Evolutionary conservation across 1,140 invertebrate species (phyloP).

Genomic region (Bathynomus jamesi): DNA sequence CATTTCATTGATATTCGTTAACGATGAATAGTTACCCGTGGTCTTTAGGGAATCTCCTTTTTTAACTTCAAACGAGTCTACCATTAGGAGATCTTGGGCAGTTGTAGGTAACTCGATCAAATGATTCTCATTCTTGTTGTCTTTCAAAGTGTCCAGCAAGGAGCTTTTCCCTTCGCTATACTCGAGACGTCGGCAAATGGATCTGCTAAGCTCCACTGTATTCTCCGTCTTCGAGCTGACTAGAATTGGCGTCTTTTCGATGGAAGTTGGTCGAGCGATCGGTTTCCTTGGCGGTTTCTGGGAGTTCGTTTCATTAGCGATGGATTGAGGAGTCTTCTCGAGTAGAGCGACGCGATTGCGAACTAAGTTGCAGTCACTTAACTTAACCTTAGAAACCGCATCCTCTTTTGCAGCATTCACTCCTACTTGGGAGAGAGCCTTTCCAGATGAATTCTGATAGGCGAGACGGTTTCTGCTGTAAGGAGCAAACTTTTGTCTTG

Average conservation of each 20-base stretch:
- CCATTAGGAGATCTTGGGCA: constrained; percentile 21
- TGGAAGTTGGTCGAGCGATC: constrained; percentile 22
- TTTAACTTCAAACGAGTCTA: constrained; percentile 23
- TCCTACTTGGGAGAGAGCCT: too few relatives aligned
- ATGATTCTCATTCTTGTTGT: background rate
- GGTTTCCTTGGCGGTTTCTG: constrained; percentile 23
- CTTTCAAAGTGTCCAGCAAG: constrained; percentile 2
- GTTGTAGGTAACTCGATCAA: background rate
- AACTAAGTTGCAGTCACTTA: constrained; percentile 14
- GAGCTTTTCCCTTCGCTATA: constrained; percentile 23
- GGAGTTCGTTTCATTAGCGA: background rate
- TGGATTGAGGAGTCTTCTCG: constrained; percentile 15
- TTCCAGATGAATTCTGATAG: background rate
- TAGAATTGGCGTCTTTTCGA: constrained; percentile 33
- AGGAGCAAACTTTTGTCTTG: constrained; percentile 32
- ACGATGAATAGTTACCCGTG: too few relatives aligned
- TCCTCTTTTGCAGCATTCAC: background rate
- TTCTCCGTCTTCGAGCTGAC: constrained; percentile 28
- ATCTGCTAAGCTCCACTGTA: constrained; percentile 26
- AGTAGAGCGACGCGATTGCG: constrained; percentile 18
- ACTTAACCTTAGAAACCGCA: background rate
- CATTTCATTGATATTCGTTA: too few relatives aligned
- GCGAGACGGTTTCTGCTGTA: background rate
- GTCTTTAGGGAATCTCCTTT: too few relatives aligned
- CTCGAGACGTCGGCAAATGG: constrained; percentile 28